Percentiles rank a stretch among this genome's conserved stretches.
phyloP scores from a whole-genome alignment of 1,140 invertebrate genomes.

The Carcinoscorpius rotundicauda region DNA sequence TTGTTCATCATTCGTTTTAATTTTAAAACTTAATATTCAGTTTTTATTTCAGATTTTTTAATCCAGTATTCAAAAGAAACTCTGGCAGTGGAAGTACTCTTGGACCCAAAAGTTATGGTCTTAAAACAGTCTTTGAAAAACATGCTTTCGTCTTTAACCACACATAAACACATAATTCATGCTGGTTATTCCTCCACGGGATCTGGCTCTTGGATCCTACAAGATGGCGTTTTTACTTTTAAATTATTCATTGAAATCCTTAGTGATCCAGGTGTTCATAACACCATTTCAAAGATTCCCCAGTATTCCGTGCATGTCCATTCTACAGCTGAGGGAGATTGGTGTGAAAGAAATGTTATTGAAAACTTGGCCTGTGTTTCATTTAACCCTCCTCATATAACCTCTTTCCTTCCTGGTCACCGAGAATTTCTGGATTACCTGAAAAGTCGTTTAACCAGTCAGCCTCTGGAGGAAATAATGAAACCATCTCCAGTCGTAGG shows the following conservation, averaged over 20 bases:
- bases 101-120: conserved; percentile 85
- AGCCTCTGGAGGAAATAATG: conserved; percentile 60
- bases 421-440: conserved; percentile 49
- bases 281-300: conserved; percentile 67
- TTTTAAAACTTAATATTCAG: background rate
- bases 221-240: conserved; percentile 89
- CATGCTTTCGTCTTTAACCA: conserved; percentile 79
- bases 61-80: conserved; percentile 90
- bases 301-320: conserved; percentile 79
- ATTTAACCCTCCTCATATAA: conserved; percentile 60
- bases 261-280: conserved; percentile 80
- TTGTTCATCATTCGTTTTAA: background rate
- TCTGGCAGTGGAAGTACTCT: conserved; percentile 71
- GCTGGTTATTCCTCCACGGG: conserved; percentile 86
- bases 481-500: conserved; percentile 90
- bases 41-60: conserved; percentile 56
- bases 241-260: conserved; percentile 79
- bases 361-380: conserved; percentile 52
- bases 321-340: conserved; percentile 68
- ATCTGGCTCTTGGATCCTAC: conserved; percentile 89
- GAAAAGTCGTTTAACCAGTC: conserved; percentile 31
- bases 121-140: conserved; percentile 85
- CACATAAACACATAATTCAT: conserved; percentile 88
- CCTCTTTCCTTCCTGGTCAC: conserved; percentile 58
- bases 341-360: conserved; percentile 54